phyloP scores from a whole-genome alignment of 2,797 vertebrate genomes.

The Coracias cyanogaster region DNA sequence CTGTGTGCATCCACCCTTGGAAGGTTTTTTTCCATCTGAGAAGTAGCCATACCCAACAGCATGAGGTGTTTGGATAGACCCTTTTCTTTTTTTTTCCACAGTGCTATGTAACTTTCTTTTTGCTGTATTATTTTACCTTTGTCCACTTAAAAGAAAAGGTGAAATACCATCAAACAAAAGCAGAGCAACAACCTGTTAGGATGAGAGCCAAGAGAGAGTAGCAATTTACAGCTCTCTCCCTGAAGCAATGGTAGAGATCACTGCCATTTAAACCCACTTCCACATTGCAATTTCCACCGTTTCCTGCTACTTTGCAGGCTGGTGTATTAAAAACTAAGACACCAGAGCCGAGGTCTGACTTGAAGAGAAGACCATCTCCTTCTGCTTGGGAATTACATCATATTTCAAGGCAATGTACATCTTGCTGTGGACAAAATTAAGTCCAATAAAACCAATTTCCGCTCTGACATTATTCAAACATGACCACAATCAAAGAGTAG shows the following conservation, averaged over 20 bases:
- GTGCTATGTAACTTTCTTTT: neutral
- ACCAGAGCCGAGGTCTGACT: neutral
- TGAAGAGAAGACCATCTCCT: neutral
- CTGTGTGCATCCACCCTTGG: neutral
- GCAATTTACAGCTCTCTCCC: constrained; percentile 24
- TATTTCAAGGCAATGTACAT: neutral
- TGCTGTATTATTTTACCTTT: neutral
- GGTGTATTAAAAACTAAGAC: neutral
- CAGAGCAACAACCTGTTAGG: neutral
- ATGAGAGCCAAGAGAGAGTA: neutral
- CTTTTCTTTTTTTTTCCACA: neutral
- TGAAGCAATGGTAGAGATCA: constrained; percentile 23
- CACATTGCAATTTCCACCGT: constrained; percentile 16
- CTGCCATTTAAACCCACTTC: constrained; percentile 35
- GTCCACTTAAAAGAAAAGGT: neutral
- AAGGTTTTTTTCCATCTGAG: neutral
- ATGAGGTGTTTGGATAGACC: neutral
- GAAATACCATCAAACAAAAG: neutral
- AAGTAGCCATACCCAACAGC: neutral
- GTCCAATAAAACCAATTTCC: constrained; percentile 46
- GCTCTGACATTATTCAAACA: constrained; percentile 41
- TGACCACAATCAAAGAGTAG: constrained; percentile 36
- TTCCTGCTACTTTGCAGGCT: constrained; percentile 6
- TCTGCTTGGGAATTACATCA: constrained; percentile 15
- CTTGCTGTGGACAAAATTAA: constrained; percentile 49